phyloP scores from a whole-genome alignment of 2,113 vertebrate species.

The Synodontis membranacea region DNA sequence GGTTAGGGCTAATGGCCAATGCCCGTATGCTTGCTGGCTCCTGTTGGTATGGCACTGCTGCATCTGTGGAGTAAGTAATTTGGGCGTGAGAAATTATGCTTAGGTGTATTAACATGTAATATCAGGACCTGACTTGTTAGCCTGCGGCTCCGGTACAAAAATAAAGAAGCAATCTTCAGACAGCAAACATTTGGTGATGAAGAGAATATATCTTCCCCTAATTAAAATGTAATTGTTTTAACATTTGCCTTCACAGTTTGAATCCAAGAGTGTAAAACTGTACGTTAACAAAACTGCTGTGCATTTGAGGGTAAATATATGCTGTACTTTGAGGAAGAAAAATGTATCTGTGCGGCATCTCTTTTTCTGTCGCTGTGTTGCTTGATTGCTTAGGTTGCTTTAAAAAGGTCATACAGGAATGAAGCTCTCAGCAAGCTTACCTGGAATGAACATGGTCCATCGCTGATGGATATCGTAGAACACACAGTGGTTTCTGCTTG shows the following conservation, averaged over 20 bases:
- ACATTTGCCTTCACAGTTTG: too few relatives aligned
- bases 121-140: neutral
- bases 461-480: conserved; percentile 80
- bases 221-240: too few relatives aligned
- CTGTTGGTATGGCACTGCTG: conserved; percentile 64
- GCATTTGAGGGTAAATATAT: neutral
- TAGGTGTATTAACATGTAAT: neutral
- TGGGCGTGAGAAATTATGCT: neutral
- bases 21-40: conserved; percentile 78
- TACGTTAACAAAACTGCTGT: too few relatives aligned
- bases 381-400: neutral
- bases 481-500: conserved; percentile 83
- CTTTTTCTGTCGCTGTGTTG: neutral
- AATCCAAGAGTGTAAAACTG: too few relatives aligned
- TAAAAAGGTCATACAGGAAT: neutral
- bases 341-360: neutral
- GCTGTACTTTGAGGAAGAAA: neutral
- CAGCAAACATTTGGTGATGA: neutral
- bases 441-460: conserved; percentile 85
- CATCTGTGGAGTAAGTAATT: conserved; percentile 68
- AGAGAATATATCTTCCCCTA: too few relatives aligned
- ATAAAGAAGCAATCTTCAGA: neutral
- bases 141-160: neutral
- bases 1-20: conserved; percentile 82
- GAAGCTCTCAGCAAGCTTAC: conserved; percentile 60